These are phyloP conservation scores for Tragulus kanchil DNA, from an alignment of 2,113 vertebrate genomes.

Conservation along the genomic window DNA sequence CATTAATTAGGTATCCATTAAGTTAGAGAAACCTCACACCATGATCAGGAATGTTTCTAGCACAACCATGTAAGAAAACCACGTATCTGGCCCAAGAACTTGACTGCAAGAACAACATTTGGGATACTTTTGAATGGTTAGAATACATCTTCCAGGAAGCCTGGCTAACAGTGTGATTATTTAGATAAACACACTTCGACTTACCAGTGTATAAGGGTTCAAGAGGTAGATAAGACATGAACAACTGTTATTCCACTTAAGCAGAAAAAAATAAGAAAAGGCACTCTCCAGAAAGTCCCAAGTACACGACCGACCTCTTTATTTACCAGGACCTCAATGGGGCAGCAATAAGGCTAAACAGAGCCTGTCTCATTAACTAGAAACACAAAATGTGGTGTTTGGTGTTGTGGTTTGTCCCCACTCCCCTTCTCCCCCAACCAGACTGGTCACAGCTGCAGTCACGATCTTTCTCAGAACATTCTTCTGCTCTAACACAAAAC, in stretches of 20 bases:
- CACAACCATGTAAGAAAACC: neutral
- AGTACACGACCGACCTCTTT: neutral
- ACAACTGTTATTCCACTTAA: neutral
- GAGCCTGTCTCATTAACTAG: neutral
- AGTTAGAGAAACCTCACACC: neutral
- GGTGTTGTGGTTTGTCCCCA: neutral
- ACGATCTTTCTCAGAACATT: constrained; percentile 20
- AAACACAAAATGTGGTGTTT: constrained; percentile 16
- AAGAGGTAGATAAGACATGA: constrained; percentile 11
- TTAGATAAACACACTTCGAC: constrained; percentile 49
- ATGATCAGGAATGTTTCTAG: neutral
- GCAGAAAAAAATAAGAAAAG: constrained; percentile 36
- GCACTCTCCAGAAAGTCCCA: neutral
- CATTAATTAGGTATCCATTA: neutral
- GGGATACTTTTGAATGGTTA: neutral
- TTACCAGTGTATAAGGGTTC: neutral
- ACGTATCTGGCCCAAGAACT: constrained; percentile 33
- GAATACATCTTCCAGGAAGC: constrained; percentile 34
- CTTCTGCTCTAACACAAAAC: constrained; percentile 29
- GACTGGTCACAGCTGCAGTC: neutral
- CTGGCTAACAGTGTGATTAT: neutral
- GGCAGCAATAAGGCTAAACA: neutral
- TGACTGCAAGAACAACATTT: neutral
- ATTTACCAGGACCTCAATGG: constrained; percentile 5
- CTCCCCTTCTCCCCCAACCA: neutral